Conservation (phyloP, 2,797 vertebrate genomes). For the Malacoraja senta region DNA sequence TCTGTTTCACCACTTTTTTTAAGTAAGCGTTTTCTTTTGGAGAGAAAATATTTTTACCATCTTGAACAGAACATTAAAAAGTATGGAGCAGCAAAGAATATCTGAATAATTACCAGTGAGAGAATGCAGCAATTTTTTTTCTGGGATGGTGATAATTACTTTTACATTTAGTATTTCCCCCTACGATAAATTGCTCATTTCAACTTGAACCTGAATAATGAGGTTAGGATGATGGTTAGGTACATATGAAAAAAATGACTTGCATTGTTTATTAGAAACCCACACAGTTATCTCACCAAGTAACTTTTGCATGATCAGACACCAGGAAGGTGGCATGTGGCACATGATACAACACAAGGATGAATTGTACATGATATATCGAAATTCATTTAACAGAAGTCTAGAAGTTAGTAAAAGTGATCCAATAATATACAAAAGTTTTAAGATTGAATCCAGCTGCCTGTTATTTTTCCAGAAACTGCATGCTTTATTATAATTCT, state of each 20-base stretch:
- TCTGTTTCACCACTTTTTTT: not conserved
- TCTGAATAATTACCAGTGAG: not conserved
- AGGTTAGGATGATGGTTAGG: not conserved
- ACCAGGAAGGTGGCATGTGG: not conserved
- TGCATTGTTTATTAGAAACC: not conserved
- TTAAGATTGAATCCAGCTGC: not conserved
- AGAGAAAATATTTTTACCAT: not conserved
- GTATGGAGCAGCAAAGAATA: not conserved
- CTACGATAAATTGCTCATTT: not conserved
- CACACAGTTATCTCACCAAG: not conserved
- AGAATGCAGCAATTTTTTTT: not conserved
- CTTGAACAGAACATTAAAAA: not conserved
- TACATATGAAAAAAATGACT: no score
- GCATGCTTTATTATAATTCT: not conserved
- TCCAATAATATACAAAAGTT: not conserved
- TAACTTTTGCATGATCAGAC: not conserved
- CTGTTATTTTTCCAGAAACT: not conserved
- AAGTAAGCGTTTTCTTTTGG: not conserved
- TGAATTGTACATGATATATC: not conserved
- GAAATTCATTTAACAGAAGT: not conserved
- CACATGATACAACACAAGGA: not conserved
- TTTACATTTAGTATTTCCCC: constrained; percentile 8
- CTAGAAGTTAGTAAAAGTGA: not conserved
- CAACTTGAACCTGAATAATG: not conserved
- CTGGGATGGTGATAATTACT: not conserved